Evolutionary conservation across 2,888 invertebrate genomes (phyloP).

Genomic region (Meliscaeva auricollis): DNA sequence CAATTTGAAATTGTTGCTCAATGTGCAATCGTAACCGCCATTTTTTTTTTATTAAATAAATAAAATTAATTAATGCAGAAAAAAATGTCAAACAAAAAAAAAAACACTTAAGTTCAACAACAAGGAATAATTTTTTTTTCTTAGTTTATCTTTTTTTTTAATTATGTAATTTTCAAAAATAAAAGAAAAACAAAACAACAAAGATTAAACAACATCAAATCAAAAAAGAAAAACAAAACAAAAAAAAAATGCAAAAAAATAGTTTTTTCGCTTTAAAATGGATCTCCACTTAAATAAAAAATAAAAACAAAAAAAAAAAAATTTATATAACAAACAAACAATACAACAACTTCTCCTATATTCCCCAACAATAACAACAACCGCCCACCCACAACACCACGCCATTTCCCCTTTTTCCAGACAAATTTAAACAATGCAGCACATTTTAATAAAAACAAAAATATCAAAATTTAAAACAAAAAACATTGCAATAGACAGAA

Average conservation of each 20-base stretch:
- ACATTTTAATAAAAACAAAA: constrained; percentile 49
- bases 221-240: constrained; percentile 50
- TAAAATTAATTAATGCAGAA: constrained; percentile 15
- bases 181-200: constrained; percentile 20
- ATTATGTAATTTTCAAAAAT: constrained; percentile 29
- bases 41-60: constrained; percentile 40
- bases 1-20: constrained; percentile 87
- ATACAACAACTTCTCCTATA: constrained; percentile 11
- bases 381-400: constrained; percentile 3
- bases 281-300: constrained; percentile 63
- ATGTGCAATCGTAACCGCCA: constrained; percentile 85
- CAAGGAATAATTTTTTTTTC: constrained; percentile 35
- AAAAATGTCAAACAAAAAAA: constrained; percentile 37
- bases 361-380: not conserved
- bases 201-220: constrained; percentile 69
- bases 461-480: constrained; percentile 22
- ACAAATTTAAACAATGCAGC: constrained; percentile 59
- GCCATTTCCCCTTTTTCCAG: constrained; percentile 37
- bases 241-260: constrained; percentile 57
- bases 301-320: constrained; percentile 42
- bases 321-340: no score
- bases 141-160: constrained; percentile 16
- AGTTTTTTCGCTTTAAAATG: constrained; percentile 75
- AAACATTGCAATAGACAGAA: constrained; percentile 25
- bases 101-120: constrained; percentile 68